These are phyloP conservation scores for Hormaphis cornu DNA, from an alignment of 1,140 invertebrate species.

Conservation along the genomic window DNA sequence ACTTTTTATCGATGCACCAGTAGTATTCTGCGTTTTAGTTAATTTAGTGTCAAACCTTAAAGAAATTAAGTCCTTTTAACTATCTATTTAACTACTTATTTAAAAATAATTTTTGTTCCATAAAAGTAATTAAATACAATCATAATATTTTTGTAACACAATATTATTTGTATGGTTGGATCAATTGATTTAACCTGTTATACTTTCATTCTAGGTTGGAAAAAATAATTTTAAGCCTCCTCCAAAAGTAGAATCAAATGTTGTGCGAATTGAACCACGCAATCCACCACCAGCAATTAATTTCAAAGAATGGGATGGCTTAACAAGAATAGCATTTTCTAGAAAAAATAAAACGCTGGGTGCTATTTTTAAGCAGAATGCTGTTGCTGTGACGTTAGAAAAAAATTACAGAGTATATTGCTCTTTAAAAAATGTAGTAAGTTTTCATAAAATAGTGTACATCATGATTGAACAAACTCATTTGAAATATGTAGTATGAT, in stretches of 20 bases:
- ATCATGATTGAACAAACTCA: not conserved
- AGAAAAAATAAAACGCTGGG: constrained; percentile 91
- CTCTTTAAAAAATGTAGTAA: constrained; percentile 76
- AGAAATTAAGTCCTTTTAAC: no score
- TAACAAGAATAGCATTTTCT: constrained; percentile 87
- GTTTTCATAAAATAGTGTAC: constrained; percentile 28
- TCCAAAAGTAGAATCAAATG: constrained; percentile 96
- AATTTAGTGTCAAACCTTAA: no score
- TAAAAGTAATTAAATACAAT: no score
- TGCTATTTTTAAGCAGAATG: constrained; percentile 74
- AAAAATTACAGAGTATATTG: constrained; percentile 88
- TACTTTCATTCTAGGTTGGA: constrained; percentile 58
- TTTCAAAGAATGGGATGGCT: constrained; percentile 95
- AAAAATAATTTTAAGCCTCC: constrained; percentile 98
- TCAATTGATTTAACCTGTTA: not conserved
- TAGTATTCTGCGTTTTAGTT: no score
- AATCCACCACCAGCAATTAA: constrained; percentile 94
- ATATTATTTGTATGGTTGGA: no score
- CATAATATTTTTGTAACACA: no score
- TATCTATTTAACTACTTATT: no score
- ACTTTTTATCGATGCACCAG: no score
- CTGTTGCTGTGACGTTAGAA: constrained; percentile 72
- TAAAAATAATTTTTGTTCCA: no score
- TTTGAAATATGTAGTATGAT: not conserved
- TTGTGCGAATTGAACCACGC: constrained; percentile 93